phyloP scores from a whole-genome alignment of 2,113 vertebrate species.

The Sphaerodactylus townsendi region DNA sequence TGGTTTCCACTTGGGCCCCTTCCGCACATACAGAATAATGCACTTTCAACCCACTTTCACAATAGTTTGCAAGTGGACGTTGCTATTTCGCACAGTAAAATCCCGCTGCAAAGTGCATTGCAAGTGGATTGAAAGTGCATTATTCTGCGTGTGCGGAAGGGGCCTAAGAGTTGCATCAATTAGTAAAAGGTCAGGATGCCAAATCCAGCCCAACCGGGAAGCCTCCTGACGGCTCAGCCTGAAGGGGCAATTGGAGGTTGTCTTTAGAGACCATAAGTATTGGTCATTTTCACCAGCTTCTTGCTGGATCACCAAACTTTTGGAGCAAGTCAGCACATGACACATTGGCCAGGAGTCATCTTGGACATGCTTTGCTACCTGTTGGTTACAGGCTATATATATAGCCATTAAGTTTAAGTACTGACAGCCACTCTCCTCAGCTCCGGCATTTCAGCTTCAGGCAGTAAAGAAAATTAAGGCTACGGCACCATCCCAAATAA shows the following conservation, averaged over 20 bases:
- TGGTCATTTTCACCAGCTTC: neutral
- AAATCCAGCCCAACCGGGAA: neutral
- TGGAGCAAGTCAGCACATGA: neutral
- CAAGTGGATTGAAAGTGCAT: no score
- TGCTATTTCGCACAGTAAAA: no score
- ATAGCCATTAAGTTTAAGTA: neutral
- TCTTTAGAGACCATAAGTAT: neutral
- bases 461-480: no score
- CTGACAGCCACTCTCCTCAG: neutral
- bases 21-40: no score
- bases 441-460: neutral
- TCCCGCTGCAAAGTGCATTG: no score
- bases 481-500: neutral
- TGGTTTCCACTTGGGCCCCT: no score
- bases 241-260: neutral
- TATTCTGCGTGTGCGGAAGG: no score
- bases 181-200: neutral
- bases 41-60: no score
- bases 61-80: no score
- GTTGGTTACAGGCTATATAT: neutral
- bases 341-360: neutral
- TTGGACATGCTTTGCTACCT: neutral
- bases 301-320: neutral
- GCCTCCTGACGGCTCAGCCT: neutral
- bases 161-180: no score